Evolutionary conservation across 2,113 vertebrate genomes (phyloP), one percentile per base, ranked within the genome.

Genomic region (Caranx ignobilis): DNA sequence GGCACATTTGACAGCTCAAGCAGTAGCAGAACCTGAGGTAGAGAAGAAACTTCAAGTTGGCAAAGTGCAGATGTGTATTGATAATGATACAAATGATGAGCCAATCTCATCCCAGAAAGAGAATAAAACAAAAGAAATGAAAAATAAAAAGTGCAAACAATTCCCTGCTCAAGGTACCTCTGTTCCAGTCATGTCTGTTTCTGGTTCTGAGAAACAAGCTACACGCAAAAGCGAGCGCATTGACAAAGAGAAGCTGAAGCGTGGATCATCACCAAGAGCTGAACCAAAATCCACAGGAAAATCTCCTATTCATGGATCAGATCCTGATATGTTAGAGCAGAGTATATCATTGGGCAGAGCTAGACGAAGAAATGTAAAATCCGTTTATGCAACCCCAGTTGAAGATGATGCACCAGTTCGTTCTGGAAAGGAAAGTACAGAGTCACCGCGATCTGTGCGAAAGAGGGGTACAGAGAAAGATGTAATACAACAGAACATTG

Each of bases 221-320:
- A 99, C 97, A 0, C 96, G 98, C 52, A 99, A 99, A 88, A 99
- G 98, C 0, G 97, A 99, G 84, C 95, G 98, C 50, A 99, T 99
- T 74, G 98, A 99, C 90, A 96, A 96, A 71, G 98, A 99, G 65
- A 99, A 98, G 50, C 93, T 97, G 0, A 99, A 97, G 88, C 94
- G 98, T 48, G 97, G 96, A 0, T 96, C 81, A 16, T 99, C 98
- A 39, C 98, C 98, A 41, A 96, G 98, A 61, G 97, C 96, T 41
- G 98, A 99, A 57, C 93, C 92, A 0, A 96, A 96, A 82, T 96
- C 95, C 0, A 93, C 96, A 57, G 93, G 94, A 63, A 99, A 98
- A 91, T 98, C 97, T 59, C 97, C 97, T 0, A 95, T 95, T 83
- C 95, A 96, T 54, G 94, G 94, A 2, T 76, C 92, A 9, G 98